phyloP scores from a whole-genome alignment of 2,888 invertebrate species.

The Folsomia candida region DNA sequence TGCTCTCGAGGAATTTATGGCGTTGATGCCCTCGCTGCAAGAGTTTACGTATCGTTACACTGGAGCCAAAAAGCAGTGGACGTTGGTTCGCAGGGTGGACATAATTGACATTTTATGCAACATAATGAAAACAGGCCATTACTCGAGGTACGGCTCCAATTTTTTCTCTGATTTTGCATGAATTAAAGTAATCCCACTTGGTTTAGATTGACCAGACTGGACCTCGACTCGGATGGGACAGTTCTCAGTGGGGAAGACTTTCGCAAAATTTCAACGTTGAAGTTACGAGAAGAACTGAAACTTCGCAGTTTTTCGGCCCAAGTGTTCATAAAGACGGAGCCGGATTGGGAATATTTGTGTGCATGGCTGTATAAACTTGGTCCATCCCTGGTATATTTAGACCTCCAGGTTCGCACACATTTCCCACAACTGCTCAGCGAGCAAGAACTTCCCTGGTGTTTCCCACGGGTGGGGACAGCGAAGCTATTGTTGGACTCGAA shows the following conservation, averaged over 20 bases:
- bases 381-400: slow-evolving; percentile 22
- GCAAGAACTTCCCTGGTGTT: slow-evolving; percentile 28
- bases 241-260: slow-evolving; percentile 34
- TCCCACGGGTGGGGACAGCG: slow-evolving; percentile 23
- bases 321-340: slow-evolving; percentile 35
- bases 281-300: background rate
- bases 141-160: no score
- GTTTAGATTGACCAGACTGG: slow-evolving; percentile 24
- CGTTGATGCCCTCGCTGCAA: slow-evolving; percentile 31
- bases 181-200: no score
- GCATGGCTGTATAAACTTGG: slow-evolving; percentile 24
- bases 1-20: slow-evolving; percentile 37
- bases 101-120: slow-evolving; percentile 34
- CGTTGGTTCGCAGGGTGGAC: slow-evolving; percentile 31
- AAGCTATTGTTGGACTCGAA: slow-evolving; percentile 33
- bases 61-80: slow-evolving; percentile 38
- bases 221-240: slow-evolving; percentile 35
- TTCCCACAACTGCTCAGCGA: slow-evolving; percentile 31
- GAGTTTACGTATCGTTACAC: slow-evolving; percentile 38
- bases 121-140: slow-evolving; percentile 15
- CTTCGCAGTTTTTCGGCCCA: slow-evolving; percentile 20
- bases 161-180: no score
- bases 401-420: slow-evolving; percentile 32
- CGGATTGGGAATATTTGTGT: slow-evolving; percentile 36
- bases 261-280: slow-evolving; percentile 23